Conservation (phyloP, 1,140 invertebrate species). For the Probaryconus sp. region DNA sequence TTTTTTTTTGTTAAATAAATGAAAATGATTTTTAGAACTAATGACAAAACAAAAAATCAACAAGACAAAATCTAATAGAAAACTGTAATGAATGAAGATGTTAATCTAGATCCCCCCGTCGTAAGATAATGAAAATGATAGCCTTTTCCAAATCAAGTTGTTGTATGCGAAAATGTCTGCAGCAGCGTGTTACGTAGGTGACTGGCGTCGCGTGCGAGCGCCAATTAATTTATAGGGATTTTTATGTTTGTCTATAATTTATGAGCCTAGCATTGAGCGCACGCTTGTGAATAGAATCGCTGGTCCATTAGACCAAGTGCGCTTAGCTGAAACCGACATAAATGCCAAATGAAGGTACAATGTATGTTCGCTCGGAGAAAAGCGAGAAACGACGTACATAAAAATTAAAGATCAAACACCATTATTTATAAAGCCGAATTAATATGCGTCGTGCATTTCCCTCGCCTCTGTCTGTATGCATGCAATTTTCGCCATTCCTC, state of each 20-base stretch:
- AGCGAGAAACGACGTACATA: slow-evolving; percentile 20
- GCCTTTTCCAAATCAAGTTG: slow-evolving; percentile 12
- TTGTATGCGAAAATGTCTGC: slow-evolving; percentile 7
- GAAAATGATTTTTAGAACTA: slow-evolving; percentile 7
- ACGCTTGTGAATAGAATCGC: slow-evolving; percentile 30
- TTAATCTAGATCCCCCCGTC: slow-evolving; percentile 5
- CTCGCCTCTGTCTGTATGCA: slow-evolving; percentile 3
- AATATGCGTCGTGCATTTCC: slow-evolving; percentile 9
- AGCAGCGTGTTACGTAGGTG: slow-evolving; percentile 19
- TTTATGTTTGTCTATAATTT: slow-evolving; percentile 35
- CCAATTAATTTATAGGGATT: slow-evolving; percentile 46
- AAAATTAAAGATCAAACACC: slow-evolving; percentile 27
- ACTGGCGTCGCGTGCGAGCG: slow-evolving; percentile 31
- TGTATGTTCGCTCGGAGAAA: slow-evolving; percentile 18
- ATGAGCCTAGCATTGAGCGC: slow-evolving; percentile 3
- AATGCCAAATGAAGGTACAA: slow-evolving; percentile 35
- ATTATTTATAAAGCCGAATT: slow-evolving; percentile 20
- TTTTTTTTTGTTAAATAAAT: slow-evolving; percentile 12
- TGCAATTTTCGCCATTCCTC: neutral
- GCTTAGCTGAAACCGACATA: slow-evolving; percentile 27
- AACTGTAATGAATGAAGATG: neutral
- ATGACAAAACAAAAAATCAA: neutral
- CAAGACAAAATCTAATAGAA: slow-evolving; percentile 9
- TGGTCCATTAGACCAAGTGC: slow-evolving; percentile 41
- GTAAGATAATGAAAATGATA: slow-evolving; percentile 11